Conservation (phyloP, 2,888 invertebrate genomes). For the Apamea crenata region DNA sequence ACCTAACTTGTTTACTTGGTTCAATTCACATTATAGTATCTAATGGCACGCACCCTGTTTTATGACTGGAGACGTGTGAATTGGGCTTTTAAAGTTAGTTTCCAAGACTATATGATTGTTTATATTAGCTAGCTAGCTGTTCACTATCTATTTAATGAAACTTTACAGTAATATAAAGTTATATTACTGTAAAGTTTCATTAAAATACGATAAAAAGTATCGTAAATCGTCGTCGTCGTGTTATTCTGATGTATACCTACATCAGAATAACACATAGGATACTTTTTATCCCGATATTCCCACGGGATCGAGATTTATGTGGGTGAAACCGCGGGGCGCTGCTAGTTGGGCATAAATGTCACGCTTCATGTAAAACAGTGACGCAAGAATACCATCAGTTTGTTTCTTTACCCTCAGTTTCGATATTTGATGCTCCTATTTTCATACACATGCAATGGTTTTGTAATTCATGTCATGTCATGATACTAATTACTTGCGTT, state of each 20-base stretch:
- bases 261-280: too few relatives aligned
- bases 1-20: conserved; percentile 9
- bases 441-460: background rate
- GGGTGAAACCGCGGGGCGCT: too few relatives aligned
- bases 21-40: background rate
- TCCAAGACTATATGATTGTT: too few relatives aligned
- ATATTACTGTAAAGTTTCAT: too few relatives aligned
- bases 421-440: background rate
- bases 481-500: background rate
- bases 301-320: too few relatives aligned
- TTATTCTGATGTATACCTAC: too few relatives aligned
- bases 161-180: too few relatives aligned
- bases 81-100: background rate
- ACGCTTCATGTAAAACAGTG: background rate
- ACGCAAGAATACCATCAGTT: background rate
- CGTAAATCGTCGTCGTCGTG: too few relatives aligned
- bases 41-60: background rate
- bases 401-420: too few relatives aligned
- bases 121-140: background rate
- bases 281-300: too few relatives aligned
- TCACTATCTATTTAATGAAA: too few relatives aligned
- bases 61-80: background rate
- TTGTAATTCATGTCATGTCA: background rate
- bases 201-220: too few relatives aligned
- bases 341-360: background rate